A percentile compares a stretch with the other conserved stretches of the same genome.
Evolutionary conservation across 35 echinoderm and acorn worm species (phyloP).

Genomic region (Lytechinus pictus): DNA sequence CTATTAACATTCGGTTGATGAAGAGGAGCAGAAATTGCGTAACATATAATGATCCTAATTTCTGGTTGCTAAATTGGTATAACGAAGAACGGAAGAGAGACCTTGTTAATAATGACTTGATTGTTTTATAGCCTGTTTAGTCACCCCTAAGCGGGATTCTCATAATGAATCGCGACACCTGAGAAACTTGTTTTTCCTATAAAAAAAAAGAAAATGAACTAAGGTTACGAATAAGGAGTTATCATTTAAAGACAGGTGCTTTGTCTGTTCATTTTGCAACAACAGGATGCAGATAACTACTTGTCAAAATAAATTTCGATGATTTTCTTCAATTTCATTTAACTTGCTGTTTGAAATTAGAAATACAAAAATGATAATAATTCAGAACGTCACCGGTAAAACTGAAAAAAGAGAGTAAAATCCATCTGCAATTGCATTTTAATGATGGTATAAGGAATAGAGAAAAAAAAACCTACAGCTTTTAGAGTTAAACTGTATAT

Average conservation of each 20-base stretch:
- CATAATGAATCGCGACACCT: not conserved
- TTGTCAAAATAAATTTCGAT: not conserved
- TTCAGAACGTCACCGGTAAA: too few relatives aligned
- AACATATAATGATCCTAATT: not conserved
- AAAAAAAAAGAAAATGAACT: not conserved
- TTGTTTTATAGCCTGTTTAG: conserved; percentile 8
- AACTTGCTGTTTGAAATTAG: too few relatives aligned
- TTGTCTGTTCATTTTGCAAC: not conserved
- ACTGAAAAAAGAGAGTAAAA: too few relatives aligned
- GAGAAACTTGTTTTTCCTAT: not conserved
- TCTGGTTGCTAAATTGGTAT: not conserved
- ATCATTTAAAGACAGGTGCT: not conserved
- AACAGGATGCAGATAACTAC: not conserved
- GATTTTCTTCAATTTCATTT: not conserved
- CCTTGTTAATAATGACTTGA: not conserved
- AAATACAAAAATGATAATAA: too few relatives aligned
- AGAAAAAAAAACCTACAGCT: too few relatives aligned
- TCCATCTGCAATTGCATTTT: too few relatives aligned
- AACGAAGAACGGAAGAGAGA: not conserved
- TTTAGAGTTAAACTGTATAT: too few relatives aligned
- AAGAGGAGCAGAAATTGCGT: not conserved
- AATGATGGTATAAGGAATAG: too few relatives aligned
- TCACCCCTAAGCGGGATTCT: not conserved
- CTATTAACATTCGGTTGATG: not conserved
- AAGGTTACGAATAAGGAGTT: not conserved